Evolutionary conservation across 2,888 invertebrate species (phyloP).

Genomic region (Icerya purchasi): DNA sequence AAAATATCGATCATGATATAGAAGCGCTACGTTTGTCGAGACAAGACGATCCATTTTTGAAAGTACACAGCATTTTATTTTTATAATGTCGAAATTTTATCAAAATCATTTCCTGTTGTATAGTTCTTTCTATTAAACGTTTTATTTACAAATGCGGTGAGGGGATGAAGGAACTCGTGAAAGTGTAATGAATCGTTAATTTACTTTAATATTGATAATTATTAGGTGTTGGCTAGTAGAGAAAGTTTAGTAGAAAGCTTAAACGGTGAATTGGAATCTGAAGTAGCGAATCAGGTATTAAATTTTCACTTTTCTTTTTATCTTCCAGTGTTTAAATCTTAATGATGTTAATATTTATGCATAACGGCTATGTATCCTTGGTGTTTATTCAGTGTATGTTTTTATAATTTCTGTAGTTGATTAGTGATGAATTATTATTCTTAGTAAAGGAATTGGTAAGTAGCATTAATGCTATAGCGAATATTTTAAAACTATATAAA

Average conservation of each 20-base stretch:
- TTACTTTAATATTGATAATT: slow-evolving; percentile 18
- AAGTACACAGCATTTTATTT: slow-evolving; percentile 29
- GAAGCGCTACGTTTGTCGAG: slow-evolving; percentile 56
- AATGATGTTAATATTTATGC: too few relatives aligned
- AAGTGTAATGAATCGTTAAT: background rate
- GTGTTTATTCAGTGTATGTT: too few relatives aligned
- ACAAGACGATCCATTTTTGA: slow-evolving; percentile 65
- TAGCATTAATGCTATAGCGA: too few relatives aligned
- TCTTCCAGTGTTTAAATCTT: too few relatives aligned
- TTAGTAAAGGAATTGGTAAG: too few relatives aligned
- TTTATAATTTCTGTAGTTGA: too few relatives aligned
- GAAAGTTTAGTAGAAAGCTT: slow-evolving; percentile 52
- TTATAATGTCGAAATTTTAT: background rate
- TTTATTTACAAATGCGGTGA: too few relatives aligned
- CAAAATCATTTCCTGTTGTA: background rate
- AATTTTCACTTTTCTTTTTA: too few relatives aligned
- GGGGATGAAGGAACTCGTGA: background rate
- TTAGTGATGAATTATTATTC: too few relatives aligned
- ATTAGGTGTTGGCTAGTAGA: slow-evolving; percentile 51
- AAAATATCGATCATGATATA: slow-evolving; percentile 67
- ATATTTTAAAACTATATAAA: too few relatives aligned
- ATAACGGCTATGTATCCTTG: too few relatives aligned
- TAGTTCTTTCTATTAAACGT: background rate
- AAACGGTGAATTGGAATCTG: slow-evolving; percentile 53
- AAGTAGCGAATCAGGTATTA: slow-evolving; percentile 33